A percentile compares a stretch with the other conserved stretches of the same genome.
phyloP scores from a whole-genome alignment of 1,140 invertebrate genomes.

The Stegodyphus mimosarum region DNA sequence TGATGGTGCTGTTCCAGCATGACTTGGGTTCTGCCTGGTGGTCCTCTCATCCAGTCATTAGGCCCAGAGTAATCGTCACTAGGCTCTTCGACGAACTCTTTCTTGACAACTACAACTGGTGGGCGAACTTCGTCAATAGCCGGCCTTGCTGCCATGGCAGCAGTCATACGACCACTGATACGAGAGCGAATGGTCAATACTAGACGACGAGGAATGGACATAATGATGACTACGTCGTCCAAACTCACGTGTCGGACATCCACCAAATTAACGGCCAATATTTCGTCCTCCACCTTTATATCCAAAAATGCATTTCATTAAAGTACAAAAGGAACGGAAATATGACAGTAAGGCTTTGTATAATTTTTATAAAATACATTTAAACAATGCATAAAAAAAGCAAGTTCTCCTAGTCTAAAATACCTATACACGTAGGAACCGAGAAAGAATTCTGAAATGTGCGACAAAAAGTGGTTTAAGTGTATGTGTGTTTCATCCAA shows the following conservation, averaged over 20 bases:
- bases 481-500: background rate
- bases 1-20: slow-evolving; percentile 46
- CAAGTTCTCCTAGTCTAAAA: too few species aligned
- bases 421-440: too few species aligned
- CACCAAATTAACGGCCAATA: slow-evolving; percentile 96
- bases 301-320: too few species aligned
- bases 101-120: slow-evolving; percentile 61
- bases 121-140: slow-evolving; percentile 50
- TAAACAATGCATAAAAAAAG: background rate
- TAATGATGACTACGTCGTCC: slow-evolving; percentile 98
- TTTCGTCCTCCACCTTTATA: slow-evolving; percentile 87
- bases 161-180: slow-evolving; percentile 45
- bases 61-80: slow-evolving; percentile 45
- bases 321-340: background rate
- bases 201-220: slow-evolving; percentile 96
- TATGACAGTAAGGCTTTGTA: background rate
- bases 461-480: background rate
- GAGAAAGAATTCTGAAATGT: background rate
- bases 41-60: slow-evolving; percentile 37
- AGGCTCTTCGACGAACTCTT: slow-evolving; percentile 59
- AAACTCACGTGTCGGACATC: slow-evolving; percentile 97
- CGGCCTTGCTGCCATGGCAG: slow-evolving; percentile 26
- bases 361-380: background rate
- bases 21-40: slow-evolving; percentile 45
- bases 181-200: slow-evolving; percentile 88